phyloP scores from a whole-genome alignment of 2,113 vertebrate genomes.

The Tichodroma muraria region DNA sequence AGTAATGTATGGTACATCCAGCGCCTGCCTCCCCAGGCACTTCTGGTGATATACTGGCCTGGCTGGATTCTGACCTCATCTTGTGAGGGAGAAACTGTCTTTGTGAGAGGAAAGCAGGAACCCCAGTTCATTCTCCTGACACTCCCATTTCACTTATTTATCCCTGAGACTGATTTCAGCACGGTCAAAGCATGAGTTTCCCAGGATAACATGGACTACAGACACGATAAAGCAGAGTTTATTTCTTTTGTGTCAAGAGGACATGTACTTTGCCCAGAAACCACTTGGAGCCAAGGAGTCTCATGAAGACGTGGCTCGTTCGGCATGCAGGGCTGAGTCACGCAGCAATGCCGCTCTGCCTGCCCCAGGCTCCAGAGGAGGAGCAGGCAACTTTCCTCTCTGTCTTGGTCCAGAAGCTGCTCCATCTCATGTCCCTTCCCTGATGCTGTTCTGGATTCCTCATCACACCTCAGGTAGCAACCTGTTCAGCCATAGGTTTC shows the following conservation, averaged over 20 bases:
- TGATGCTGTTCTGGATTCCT: not conserved
- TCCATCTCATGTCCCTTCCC: not conserved
- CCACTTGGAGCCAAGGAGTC: not conserved
- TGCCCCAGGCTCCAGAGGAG: accelerated
- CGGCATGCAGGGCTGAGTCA: not conserved
- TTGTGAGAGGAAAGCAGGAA: not conserved
- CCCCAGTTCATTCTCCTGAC: not conserved
- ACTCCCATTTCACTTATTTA: not conserved
- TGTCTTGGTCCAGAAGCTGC: not conserved
- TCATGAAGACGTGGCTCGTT: accelerated
- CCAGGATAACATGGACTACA: not conserved
- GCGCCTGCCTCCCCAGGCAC: not conserved
- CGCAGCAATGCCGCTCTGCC: not conserved
- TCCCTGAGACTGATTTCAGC: not conserved
- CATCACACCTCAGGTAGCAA: not conserved
- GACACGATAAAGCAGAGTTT: not conserved
- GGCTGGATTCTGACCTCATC: not conserved
- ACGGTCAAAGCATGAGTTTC: not conserved
- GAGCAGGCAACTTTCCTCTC: not conserved
- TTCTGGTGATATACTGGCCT: conserved; percentile 28
- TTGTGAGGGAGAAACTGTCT: not conserved
- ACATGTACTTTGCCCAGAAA: not conserved
- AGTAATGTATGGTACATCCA: conserved; percentile 40
- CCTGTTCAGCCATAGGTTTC: not conserved
- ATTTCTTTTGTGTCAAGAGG: not conserved